phyloP scores from a whole-genome alignment of 2,797 vertebrate species.

The Loris lydekkerianus region DNA sequence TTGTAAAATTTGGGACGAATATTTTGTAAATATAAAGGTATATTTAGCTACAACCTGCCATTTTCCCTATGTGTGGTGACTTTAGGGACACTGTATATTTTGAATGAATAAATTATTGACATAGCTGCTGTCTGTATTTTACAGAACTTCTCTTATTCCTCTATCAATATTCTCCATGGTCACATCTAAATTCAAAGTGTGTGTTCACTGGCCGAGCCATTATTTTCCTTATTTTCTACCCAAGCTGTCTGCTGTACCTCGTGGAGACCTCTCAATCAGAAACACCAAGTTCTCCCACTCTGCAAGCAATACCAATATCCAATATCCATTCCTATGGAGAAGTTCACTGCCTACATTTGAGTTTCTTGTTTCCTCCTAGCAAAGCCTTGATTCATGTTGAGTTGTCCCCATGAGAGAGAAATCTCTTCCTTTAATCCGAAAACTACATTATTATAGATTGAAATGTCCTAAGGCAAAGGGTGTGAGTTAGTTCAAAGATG shows the following conservation, averaged over 20 bases:
- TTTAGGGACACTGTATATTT: neutral
- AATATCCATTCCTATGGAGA: slow-evolving; percentile 60
- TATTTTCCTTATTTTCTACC: slow-evolving; percentile 51
- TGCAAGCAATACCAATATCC: slow-evolving; percentile 26
- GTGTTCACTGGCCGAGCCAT: neutral
- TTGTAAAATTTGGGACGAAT: too few relatives aligned
- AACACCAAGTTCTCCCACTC: neutral
- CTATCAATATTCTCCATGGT: neutral
- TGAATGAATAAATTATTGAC: neutral
- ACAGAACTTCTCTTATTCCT: neutral
- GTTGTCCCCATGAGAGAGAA: slow-evolving; percentile 52
- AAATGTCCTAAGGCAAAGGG: neutral
- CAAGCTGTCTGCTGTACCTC: neutral
- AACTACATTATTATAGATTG: slow-evolving; percentile 46
- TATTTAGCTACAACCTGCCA: too few relatives aligned
- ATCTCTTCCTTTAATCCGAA: slow-evolving; percentile 53
- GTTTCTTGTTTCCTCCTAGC: slow-evolving; percentile 52
- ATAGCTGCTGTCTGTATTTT: neutral
- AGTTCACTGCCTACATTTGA: slow-evolving; percentile 37
- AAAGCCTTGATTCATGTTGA: slow-evolving; percentile 26
- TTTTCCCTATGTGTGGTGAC: too few relatives aligned
- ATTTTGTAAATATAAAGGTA: too few relatives aligned
- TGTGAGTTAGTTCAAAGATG: slow-evolving; percentile 23
- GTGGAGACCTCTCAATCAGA: neutral
- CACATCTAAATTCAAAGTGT: slow-evolving; percentile 60